phyloP scores from a whole-genome alignment of 2,797 vertebrate genomes.

The Taenioides sp. region DNA sequence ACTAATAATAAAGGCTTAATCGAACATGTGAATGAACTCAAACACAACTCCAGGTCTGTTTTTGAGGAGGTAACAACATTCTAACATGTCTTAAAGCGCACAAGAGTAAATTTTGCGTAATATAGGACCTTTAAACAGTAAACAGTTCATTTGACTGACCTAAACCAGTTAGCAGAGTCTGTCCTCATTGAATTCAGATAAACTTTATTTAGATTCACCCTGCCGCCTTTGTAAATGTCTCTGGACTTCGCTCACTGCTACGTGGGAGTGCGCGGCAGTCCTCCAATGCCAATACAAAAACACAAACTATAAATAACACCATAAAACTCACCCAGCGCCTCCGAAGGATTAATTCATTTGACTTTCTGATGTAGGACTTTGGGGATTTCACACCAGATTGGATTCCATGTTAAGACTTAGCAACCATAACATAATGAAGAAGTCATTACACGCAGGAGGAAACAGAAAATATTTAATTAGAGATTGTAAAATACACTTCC shows the following conservation, averaged over 20 bases:
- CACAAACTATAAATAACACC: constrained; percentile 26
- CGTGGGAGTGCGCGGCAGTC: constrained; percentile 9
- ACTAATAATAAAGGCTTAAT: too few species aligned
- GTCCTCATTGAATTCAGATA: background rate
- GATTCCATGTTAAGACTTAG: background rate
- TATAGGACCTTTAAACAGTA: too few species aligned
- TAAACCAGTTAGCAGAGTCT: background rate
- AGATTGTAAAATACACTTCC: constrained; percentile 18
- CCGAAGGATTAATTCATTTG: constrained; percentile 7
- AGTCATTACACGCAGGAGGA: background rate
- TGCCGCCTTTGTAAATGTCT: background rate
- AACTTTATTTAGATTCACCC: background rate
- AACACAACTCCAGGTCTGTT: too few species aligned
- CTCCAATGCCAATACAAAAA: constrained; percentile 1
- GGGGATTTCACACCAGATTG: background rate
- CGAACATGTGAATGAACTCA: too few species aligned
- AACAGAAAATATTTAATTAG: constrained; percentile 41
- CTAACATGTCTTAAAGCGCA: too few species aligned
- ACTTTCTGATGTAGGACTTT: background rate
- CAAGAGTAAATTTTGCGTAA: too few species aligned
- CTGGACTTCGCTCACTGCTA: background rate
- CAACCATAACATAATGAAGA: background rate
- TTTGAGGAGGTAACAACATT: too few species aligned
- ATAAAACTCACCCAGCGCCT: constrained; percentile 10
- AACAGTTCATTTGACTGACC: too few species aligned